Evolutionary conservation across 2,888 invertebrate species (phyloP).

Genomic region (Tetanocera ferruginea): DNA sequence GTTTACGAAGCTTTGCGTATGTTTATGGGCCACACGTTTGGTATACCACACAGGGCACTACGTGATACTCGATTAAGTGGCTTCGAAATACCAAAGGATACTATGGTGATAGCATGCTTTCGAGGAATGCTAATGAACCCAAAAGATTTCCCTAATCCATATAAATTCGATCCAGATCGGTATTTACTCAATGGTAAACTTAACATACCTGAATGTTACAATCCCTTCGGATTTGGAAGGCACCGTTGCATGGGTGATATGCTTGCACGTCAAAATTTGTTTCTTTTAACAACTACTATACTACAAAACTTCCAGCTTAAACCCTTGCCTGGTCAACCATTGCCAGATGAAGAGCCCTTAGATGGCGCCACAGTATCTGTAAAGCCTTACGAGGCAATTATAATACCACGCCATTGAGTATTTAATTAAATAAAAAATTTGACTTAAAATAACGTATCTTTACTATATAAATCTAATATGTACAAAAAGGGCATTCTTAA

Average conservation of each 20-base stretch:
- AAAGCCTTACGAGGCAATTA: conserved; percentile 78
- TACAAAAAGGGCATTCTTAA: too few species aligned
- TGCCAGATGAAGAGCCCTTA: conserved; percentile 76
- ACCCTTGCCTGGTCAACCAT: conserved; percentile 75
- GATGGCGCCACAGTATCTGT: conserved; percentile 86
- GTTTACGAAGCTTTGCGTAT: conserved; percentile 83
- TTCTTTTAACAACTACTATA: conserved; percentile 80
- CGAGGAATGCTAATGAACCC: conserved; percentile 80
- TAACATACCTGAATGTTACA: conserved; percentile 77
- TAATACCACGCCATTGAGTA: conserved; percentile 71
- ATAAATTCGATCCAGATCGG: conserved; percentile 81
- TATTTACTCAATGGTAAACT: conserved; percentile 77
- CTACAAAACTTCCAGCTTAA: conserved; percentile 81
- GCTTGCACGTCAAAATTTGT: conserved; percentile 81
- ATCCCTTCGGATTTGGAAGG: conserved; percentile 84
- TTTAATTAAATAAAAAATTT: too few species aligned
- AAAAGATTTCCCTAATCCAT: conserved; percentile 78
- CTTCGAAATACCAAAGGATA: conserved; percentile 84
- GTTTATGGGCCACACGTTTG: conserved; percentile 84
- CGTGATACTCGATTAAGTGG: conserved; percentile 80
- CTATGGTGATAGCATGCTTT: conserved; percentile 84
- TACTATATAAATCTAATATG: too few species aligned
- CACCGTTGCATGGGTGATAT: conserved; percentile 88
- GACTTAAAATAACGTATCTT: too few species aligned
- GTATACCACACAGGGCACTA: conserved; percentile 84